Evolutionary conservation across 2,113 vertebrate species (phyloP).

Genomic region (Phrynosoma platyrhinos): DNA sequence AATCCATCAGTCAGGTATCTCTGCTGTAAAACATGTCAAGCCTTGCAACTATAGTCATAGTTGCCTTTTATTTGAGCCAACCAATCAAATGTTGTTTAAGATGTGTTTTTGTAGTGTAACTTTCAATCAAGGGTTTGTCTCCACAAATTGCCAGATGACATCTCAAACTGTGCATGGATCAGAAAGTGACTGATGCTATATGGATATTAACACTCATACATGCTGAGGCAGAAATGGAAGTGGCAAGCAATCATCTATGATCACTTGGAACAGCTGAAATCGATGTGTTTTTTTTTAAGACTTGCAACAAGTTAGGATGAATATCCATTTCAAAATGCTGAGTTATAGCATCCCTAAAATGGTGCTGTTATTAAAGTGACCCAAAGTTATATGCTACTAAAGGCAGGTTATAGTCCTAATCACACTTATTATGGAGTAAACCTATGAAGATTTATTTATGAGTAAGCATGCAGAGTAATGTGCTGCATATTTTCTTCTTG

Average conservation of each 20-base stretch:
- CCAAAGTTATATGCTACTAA: neutral
- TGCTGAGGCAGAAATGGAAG: neutral
- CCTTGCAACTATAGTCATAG: neutral
- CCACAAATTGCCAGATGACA: neutral
- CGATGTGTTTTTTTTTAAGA: neutral
- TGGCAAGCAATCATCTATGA: neutral
- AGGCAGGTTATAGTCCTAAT: neutral
- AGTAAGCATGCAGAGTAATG: neutral
- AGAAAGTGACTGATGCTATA: neutral
- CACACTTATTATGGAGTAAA: neutral
- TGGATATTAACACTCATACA: neutral
- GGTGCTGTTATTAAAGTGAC: neutral
- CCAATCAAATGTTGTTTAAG: neutral
- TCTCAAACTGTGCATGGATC: neutral
- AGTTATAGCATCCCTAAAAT: neutral
- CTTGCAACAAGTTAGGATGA: neutral
- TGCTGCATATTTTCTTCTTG: neutral
- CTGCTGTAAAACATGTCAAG: neutral
- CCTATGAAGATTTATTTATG: neutral
- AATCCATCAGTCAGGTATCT: neutral
- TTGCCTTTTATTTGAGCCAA: neutral
- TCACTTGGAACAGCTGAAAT: neutral
- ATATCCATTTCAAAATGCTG: neutral
- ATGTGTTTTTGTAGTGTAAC: neutral
- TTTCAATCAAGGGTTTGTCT: neutral